phyloP scores from a whole-genome alignment of 30 jellyfish, hydroid and myxozoan species.

The Morbakka virulenta region DNA sequence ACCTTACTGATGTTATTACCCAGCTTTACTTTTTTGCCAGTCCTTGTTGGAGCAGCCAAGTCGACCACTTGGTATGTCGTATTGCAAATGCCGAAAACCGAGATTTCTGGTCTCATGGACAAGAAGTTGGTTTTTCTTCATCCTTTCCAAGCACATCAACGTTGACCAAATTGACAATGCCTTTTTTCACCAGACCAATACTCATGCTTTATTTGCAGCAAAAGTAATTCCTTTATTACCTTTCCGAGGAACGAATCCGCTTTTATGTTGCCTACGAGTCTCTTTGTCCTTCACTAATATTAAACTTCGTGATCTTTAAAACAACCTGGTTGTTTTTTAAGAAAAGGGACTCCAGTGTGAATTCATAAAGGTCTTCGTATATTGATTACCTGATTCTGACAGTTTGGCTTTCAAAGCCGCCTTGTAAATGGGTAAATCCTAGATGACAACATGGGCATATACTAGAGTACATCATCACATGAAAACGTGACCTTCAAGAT shows the following conservation, averaged over 20 bases:
- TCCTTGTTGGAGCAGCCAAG: slow-evolving; percentile 9
- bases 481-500: too few relatives aligned
- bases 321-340: slow-evolving; percentile 37
- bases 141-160: slow-evolving; percentile 44
- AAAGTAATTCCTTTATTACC: background rate
- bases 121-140: background rate
- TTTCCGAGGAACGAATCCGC: background rate
- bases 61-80: slow-evolving; percentile 52
- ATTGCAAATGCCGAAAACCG: slow-evolving; percentile 52
- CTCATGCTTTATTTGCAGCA: slow-evolving; percentile 27
- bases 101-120: slow-evolving; percentile 43
- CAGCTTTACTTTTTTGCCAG: background rate
- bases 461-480: too few relatives aligned
- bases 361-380: slow-evolving; percentile 36
- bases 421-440: slow-evolving; percentile 53
- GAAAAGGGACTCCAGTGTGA: slow-evolving; percentile 60
- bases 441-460: too few relatives aligned
- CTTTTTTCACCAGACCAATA: slow-evolving; percentile 58
- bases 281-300: too few relatives aligned
- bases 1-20: slow-evolving; percentile 56
- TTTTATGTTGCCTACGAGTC: too few relatives aligned
- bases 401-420: slow-evolving; percentile 31
- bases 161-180: slow-evolving; percentile 46
- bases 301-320: too few relatives aligned
- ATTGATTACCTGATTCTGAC: slow-evolving; percentile 48